These are phyloP conservation scores for Drosophila subsilvestris DNA, from an alignment of 2,888 invertebrate species.

Conservation along the genomic window DNA sequence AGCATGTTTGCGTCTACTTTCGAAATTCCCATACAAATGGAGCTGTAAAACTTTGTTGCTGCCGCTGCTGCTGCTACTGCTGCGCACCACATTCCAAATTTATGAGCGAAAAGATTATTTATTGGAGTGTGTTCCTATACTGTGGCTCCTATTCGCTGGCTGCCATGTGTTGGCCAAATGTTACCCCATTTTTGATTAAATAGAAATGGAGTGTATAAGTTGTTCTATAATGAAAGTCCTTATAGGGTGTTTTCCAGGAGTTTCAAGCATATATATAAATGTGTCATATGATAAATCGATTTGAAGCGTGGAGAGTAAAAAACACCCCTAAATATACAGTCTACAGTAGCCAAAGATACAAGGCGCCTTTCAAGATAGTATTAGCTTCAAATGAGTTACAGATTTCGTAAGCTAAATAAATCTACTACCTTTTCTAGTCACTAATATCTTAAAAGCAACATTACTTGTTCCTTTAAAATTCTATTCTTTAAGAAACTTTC, in stretches of 20 bases:
- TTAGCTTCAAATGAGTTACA: too few relatives aligned
- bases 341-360: too few relatives aligned
- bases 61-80: constrained; percentile 1
- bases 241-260: too few relatives aligned
- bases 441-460: neutral
- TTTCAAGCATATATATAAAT: too few relatives aligned
- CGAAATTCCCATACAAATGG: constrained; percentile 38
- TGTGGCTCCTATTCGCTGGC: constrained; percentile 1
- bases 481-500: constrained; percentile 12
- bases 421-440: neutral
- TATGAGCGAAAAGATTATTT: constrained; percentile 78
- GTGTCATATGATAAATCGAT: too few relatives aligned
- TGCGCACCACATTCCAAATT: constrained; percentile 67
- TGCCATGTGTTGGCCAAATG: constrained; percentile 39
- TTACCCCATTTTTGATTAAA: constrained; percentile 30
- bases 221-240: neutral
- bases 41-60: constrained; percentile 61
- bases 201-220: neutral
- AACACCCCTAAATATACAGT: too few relatives aligned
- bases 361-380: too few relatives aligned
- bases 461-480: constrained; percentile 3
- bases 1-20: constrained; percentile 35
- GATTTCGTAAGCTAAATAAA: too few relatives aligned
- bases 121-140: constrained; percentile 43
- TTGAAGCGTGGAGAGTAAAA: too few relatives aligned